Percentiles rank a stretch among this genome's conserved stretches.
These are phyloP conservation scores for Proteles cristata DNA, from an alignment of 2,113 vertebrate genomes.

Conservation along the genomic window DNA sequence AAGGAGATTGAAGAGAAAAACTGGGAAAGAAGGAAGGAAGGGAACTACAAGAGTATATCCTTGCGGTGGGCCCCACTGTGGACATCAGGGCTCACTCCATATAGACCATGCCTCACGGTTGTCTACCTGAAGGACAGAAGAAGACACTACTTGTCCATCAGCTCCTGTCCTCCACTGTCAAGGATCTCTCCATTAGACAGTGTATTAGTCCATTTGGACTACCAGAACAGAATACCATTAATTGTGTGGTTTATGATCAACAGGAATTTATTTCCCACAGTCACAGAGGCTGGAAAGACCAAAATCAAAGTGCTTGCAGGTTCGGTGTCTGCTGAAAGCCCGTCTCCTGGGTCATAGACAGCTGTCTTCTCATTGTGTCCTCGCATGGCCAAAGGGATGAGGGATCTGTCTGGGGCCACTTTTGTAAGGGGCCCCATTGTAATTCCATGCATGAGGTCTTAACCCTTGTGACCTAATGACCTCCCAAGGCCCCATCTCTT, in stretches of 20 bases:
- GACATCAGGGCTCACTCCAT: neutral
- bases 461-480: neutral
- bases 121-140: neutral
- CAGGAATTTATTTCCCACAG: neutral
- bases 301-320: neutral
- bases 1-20: neutral
- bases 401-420: neutral
- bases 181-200: neutral
- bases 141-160: neutral
- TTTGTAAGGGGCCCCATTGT: neutral
- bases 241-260: neutral
- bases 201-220: neutral
- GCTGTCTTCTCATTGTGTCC: neutral
- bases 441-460: neutral
- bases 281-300: neutral
- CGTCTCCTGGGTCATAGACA: neutral
- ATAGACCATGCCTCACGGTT: neutral
- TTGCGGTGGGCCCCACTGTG: neutral
- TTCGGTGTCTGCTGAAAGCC: neutral
- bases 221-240: neutral
- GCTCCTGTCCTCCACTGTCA: neutral
- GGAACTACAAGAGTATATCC: neutral
- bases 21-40: no score
- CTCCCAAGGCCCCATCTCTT: neutral
- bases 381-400: neutral